Evolutionary conservation across 2,888 invertebrate species (phyloP), one percentile per base, ranked within the genome.

Genomic region (Meiosimyza platycephala): DNA sequence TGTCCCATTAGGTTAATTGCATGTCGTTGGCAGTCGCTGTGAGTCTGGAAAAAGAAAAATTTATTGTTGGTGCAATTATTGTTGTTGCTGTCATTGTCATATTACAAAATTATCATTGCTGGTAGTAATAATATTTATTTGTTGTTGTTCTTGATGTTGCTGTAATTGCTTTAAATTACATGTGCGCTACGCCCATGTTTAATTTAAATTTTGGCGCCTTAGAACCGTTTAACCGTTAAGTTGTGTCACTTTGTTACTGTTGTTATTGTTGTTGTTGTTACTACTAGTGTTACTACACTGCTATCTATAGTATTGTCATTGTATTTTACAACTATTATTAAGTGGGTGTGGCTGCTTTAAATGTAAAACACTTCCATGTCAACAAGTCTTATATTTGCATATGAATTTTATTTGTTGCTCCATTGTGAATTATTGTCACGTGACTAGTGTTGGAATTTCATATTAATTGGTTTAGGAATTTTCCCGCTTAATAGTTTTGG

Each of bases 251-350:
- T 40, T 1, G 2, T 7, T 51, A 15, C 22, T 51, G 7, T 51
- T 15, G 22, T 28, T 33, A 33, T 52, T 50, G 33, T 48, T 55
- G 64, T 65, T 71, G 71, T 66, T 52, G 22, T 47, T 66, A 33
- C 52, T 66, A n/a, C 66, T 16, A 52, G 18, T 66, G 9, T 40
- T 40, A 40, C 40, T 54, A 80, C 80, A 79, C 81, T 74, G 76
- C 62, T 72, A 74, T 76, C 79, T 54, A 7, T 15, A 64, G 78
- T 40, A 40, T 40, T 40, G 40, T 40, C 40, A 40, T 40, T 40
- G 40, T 40, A 79, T 81, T 78, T 80, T 82, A 80, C 82, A 80
- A 81, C 82, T 80, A 80, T 80, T 81, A 81, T 81, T 80, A 81
- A 80, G 54, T 54, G 51, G 64, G 64, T 64, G 64, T 64, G 64